Evolutionary conservation across 1,140 invertebrate genomes (phyloP).

Genomic region (Coelopa frigida): DNA sequence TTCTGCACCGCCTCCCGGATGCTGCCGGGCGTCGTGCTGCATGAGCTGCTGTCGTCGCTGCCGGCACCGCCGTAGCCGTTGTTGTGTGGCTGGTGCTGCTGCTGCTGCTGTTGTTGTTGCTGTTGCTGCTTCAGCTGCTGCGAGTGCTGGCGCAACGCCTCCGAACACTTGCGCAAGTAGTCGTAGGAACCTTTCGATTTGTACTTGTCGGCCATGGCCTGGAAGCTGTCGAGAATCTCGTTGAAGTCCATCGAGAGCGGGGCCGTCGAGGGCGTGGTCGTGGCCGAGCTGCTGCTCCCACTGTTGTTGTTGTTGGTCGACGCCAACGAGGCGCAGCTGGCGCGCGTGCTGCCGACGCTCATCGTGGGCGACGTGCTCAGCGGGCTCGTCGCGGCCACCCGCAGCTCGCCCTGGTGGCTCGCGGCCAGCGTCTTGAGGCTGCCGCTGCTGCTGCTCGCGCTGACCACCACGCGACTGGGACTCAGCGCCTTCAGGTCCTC

Average conservation of each 20-base stretch:
- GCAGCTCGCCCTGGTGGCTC: slow-evolving; percentile 17
- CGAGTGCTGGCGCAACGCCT: slow-evolving; percentile 39
- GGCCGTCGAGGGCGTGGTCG: slow-evolving; percentile 37
- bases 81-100: slow-evolving; percentile 14
- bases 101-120: slow-evolving; percentile 26
- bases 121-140: slow-evolving; percentile 35
- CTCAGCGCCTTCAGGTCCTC: slow-evolving; percentile 41
- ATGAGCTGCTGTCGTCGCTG: slow-evolving; percentile 39
- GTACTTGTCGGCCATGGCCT: slow-evolving; percentile 43
- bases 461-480: slow-evolving; percentile 31
- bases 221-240: slow-evolving; percentile 42
- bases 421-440: slow-evolving; percentile 28
- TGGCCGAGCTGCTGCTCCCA: slow-evolving; percentile 19
- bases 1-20: slow-evolving; percentile 60
- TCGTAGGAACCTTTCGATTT: slow-evolving; percentile 44
- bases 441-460: slow-evolving; percentile 26
- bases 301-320: slow-evolving; percentile 2
- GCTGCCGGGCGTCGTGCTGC: slow-evolving; percentile 49
- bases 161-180: slow-evolving; percentile 43
- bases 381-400: slow-evolving; percentile 30
- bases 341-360: slow-evolving; percentile 5
- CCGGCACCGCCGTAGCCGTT: slow-evolving; percentile 20
- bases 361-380: slow-evolving; percentile 23
- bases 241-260: slow-evolving; percentile 39
- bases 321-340: not conserved